Conservation (phyloP, 2,888 invertebrate species). For the Tiphia femorata region DNA sequence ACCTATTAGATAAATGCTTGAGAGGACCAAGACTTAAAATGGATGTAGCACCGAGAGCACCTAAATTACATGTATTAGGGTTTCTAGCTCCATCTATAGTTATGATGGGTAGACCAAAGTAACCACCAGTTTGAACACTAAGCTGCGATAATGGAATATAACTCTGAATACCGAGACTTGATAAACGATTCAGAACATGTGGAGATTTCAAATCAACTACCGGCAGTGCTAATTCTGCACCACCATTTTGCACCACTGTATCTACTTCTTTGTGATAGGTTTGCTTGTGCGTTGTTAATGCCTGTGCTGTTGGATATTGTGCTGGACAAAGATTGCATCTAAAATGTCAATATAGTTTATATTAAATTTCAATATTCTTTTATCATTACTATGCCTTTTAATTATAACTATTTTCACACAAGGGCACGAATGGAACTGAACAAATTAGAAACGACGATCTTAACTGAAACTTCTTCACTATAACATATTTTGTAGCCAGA, state of each 20-base stretch:
- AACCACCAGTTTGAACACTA: slow-evolving; percentile 73
- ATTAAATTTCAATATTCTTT: neutral
- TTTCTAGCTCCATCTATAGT: slow-evolving; percentile 77
- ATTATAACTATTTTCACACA: neutral
- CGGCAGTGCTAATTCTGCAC: slow-evolving; percentile 78
- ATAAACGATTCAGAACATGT: slow-evolving; percentile 75
- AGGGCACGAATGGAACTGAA: neutral
- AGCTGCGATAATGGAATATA: slow-evolving; percentile 80
- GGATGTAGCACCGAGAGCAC: slow-evolving; percentile 78
- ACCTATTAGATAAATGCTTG: slow-evolving; percentile 70
- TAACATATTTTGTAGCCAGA: neutral
- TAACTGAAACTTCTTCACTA: neutral
- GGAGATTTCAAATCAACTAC: slow-evolving; percentile 81
- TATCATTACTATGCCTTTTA: neutral
- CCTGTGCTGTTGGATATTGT: slow-evolving; percentile 77
- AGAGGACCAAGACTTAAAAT: slow-evolving; percentile 81
- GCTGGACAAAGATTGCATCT: slow-evolving; percentile 81
- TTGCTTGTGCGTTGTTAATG: slow-evolving; percentile 75
- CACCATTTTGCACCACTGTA: slow-evolving; percentile 57
- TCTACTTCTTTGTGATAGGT: slow-evolving; percentile 73
- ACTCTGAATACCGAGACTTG: slow-evolving; percentile 78
- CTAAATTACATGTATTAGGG: slow-evolving; percentile 73
- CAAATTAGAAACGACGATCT: neutral
- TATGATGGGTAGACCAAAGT: slow-evolving; percentile 80
- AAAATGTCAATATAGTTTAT: no score